Evolutionary conservation across 2,113 vertebrate genomes (phyloP), one percentile per base, ranked within the genome.

Genomic region (Platysternon megacephalum): DNA sequence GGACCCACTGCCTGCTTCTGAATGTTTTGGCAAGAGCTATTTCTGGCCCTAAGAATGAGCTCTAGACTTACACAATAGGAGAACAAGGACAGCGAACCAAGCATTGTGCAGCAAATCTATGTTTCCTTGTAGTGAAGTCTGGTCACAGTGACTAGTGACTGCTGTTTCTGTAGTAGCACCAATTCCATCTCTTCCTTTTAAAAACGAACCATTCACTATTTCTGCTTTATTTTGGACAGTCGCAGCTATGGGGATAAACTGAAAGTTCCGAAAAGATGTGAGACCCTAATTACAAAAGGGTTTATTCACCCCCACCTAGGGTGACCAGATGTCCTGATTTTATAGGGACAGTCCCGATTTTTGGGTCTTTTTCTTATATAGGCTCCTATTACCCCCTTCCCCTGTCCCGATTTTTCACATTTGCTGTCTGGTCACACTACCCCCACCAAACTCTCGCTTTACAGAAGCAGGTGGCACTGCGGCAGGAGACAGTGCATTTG

Each of bases 141-240:
- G 84, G 93, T 83, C 74, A 11, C 83, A 22, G 0, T 32, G 13
- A 22, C 21, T 11, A 80, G 68, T 2, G 29, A 46, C 85, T 94
- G 94, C 92, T 10, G 93, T 97, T 95, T 93, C 97, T 94, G 96
- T 95, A 86, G 95, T 95, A 97, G 97, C 94, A 12, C 94, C 29
- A 35, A 90, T 96, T 94, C 87, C 53, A 39, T 8, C 84, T 79
- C 3, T 10, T 14, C 82, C 26, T 6, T 0, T 24, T n/a, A 1
- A 1, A 90, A 85, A 2, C 1, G 0, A 8, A 87, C 1, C 0
- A 1, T 61, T 48, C 26, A 52, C 52, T 4, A 32, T 24, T 74
- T 84, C 81, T 92, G 92, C 85, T 97, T 92, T 92, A 74, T 65
- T 91, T 51, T 86, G 29, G 0, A 0, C 26, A 39, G 13, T 29